These are phyloP conservation scores for Pygmarrhopalites habei DNA, from an alignment of 1,140 invertebrate species.

Conservation along the genomic window DNA sequence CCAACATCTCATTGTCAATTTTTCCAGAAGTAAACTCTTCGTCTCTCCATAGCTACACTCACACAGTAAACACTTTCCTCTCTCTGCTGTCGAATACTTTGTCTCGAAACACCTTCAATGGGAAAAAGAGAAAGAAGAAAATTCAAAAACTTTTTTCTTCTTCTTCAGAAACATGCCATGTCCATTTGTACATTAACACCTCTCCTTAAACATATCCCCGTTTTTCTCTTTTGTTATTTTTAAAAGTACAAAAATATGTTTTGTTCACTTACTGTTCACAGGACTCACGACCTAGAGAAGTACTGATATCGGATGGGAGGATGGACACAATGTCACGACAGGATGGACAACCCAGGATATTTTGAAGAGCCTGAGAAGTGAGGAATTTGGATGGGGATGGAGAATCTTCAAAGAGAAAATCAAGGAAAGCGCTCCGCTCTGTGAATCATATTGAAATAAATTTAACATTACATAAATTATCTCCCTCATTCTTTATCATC, in stretches of 20 bases:
- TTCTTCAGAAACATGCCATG: background rate
- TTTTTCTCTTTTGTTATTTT: too few species aligned
- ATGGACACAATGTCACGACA: conserved; percentile 9
- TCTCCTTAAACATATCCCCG: too few species aligned
- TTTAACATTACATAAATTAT: too few species aligned
- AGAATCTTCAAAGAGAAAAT: conserved; percentile 10
- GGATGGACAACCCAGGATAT: conserved; percentile 8
- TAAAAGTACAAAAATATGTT: too few species aligned
- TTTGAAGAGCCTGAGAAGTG: conserved; percentile 6
- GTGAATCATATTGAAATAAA: background rate
- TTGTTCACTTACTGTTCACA: conserved; percentile 16
- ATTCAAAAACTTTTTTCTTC: background rate
- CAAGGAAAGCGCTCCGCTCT: conserved; percentile 6
- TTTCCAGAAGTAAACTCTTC: conserved; percentile 15
- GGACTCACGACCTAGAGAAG: background rate
- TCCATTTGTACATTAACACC: too few species aligned
- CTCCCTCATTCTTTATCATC: too few species aligned
- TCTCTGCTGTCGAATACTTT: too few species aligned
- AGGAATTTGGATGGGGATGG: conserved; percentile 6
- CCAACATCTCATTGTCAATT: conserved; percentile 6
- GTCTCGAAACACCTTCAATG: background rate
- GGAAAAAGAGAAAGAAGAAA: background rate
- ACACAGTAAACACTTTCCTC: conserved; percentile 6
- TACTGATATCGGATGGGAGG: background rate
- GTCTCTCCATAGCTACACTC: conserved; percentile 13